Conservation (phyloP, 2,888 invertebrate genomes). For the Polymixis lichenea region DNA sequence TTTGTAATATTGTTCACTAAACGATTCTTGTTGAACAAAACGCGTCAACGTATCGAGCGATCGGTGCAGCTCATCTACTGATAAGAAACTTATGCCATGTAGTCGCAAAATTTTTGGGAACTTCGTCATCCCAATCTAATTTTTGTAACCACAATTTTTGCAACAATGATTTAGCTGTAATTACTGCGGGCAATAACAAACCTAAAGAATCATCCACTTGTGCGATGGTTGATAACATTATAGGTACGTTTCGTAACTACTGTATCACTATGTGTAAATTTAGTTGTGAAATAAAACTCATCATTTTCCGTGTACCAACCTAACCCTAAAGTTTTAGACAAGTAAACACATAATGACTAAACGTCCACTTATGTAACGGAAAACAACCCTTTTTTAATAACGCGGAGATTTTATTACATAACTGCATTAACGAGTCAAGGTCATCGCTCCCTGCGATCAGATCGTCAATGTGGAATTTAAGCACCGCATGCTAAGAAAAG, state of each 20-base stretch:
- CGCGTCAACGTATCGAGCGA: too few species aligned
- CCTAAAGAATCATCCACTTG: background rate
- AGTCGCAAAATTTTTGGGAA: background rate
- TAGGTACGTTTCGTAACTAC: background rate
- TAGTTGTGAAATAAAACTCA: background rate
- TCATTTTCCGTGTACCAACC: background rate
- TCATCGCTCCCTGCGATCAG: conserved; percentile 1
- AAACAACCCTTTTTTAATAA: background rate
- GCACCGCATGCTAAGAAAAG: conserved; percentile 26
- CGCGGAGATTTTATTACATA: conserved; percentile 20
- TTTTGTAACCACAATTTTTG: conserved; percentile 6
- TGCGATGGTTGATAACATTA: background rate
- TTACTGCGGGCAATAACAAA: background rate
- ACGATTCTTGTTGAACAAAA: too few species aligned
- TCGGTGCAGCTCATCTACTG: too few species aligned
- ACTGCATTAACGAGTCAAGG: conserved; percentile 2
- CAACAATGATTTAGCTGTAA: background rate
- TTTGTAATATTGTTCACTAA: too few species aligned
- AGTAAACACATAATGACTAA: background rate
- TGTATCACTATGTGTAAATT: background rate
- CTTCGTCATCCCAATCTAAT: conserved; percentile 2
- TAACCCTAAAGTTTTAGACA: background rate
- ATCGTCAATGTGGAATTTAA: conserved; percentile 26
- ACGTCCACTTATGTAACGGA: background rate
- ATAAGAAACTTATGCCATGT: conserved; percentile 3